These are phyloP conservation scores for Ammodytes marinus DNA, from an alignment of 2,113 vertebrate genomes.

Conservation along the genomic window DNA sequence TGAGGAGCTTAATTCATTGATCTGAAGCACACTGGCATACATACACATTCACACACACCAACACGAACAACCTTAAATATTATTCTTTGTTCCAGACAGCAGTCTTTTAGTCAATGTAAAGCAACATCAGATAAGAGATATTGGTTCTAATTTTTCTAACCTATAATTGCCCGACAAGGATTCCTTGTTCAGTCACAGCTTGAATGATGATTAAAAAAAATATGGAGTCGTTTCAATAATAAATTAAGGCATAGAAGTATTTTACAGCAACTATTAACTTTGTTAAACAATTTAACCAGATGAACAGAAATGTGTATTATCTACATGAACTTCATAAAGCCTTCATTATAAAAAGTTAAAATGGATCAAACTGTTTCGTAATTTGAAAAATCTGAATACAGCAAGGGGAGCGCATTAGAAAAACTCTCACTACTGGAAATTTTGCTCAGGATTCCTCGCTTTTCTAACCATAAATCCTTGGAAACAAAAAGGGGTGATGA, in stretches of 20 bases:
- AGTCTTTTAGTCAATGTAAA: constrained; percentile 83
- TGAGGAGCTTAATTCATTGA: constrained; percentile 96
- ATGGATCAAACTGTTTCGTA: constrained; percentile 29
- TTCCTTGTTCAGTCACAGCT: constrained; percentile 87
- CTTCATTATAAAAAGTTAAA: constrained; percentile 37
- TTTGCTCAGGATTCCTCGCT: neutral
- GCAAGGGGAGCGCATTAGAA: neutral
- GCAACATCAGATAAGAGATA: constrained; percentile 85
- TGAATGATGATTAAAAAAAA: constrained; percentile 36
- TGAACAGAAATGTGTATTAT: neutral
- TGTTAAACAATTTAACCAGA: constrained; percentile 30
- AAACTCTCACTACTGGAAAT: neutral
- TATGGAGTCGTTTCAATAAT: constrained; percentile 19
- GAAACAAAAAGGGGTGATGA: neutral
- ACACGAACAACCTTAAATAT: constrained; percentile 89
- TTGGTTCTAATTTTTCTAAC: constrained; percentile 90
- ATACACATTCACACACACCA: constrained; percentile 73
- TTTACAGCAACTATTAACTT: constrained; percentile 29
- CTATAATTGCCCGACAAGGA: constrained; percentile 89
- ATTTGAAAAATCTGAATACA: constrained; percentile 26
- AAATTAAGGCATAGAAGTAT: constrained; percentile 36
- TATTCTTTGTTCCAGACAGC: constrained; percentile 87
- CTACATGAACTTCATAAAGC: neutral
- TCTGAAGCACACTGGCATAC: constrained; percentile 77
- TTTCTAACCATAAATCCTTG: neutral